phyloP scores from a whole-genome alignment of 2,888 invertebrate species.

The Epinotia brunnichana region DNA sequence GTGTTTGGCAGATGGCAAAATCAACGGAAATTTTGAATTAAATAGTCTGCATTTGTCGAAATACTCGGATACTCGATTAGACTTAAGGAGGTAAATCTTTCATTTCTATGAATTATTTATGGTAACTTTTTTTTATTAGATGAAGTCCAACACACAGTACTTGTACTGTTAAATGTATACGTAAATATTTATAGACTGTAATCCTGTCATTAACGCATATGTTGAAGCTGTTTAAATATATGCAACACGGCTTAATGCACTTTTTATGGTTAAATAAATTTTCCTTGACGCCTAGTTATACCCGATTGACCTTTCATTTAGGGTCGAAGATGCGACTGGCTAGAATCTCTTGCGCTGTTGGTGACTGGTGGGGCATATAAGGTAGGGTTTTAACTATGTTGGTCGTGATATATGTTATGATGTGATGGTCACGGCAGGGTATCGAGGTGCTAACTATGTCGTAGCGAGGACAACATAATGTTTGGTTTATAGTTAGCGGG shows the following conservation, averaged over 20 bases:
- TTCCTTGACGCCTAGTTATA: constrained; percentile 40
- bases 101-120: no score
- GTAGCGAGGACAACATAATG: constrained; percentile 31
- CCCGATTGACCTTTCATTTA: constrained; percentile 40
- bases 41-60: no score
- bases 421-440: constrained; percentile 39
- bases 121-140: no score
- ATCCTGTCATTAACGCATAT: constrained; percentile 23
- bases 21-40: no score
- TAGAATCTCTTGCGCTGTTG: constrained; percentile 9
- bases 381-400: neutral
- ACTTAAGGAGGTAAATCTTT: no score
- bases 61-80: no score
- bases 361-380: neutral
- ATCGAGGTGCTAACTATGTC: constrained; percentile 40
- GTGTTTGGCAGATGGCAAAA: no score
- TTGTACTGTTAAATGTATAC: constrained; percentile 10
- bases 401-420: constrained; percentile 34
- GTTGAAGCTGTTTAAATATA: constrained; percentile 35
- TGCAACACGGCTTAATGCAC: constrained; percentile 38
- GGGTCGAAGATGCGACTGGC: constrained; percentile 23
- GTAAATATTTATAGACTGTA: constrained; percentile 35
- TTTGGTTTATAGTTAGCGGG: constrained; percentile 42
- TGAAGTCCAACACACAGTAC: neutral
- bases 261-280: constrained; percentile 44